These are phyloP conservation scores for Meta bourneti DNA, from an alignment of 2,888 invertebrate genomes.

Conservation along the genomic window DNA sequence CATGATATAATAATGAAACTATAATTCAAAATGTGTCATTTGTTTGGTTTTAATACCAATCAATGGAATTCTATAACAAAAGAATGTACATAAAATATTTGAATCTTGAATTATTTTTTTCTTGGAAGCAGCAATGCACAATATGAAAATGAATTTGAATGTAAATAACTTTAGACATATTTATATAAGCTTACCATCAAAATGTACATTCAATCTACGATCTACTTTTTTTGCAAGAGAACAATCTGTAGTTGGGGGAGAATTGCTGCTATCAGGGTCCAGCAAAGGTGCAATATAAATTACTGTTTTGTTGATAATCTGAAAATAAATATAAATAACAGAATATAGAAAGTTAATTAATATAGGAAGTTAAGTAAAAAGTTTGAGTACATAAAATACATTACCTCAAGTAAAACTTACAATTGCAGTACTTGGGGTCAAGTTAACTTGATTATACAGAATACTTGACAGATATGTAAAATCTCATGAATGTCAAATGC, in stretches of 20 bases:
- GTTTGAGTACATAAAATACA: background rate
- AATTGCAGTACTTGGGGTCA: no score
- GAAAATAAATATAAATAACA: background rate
- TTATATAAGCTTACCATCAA: constrained; percentile 48
- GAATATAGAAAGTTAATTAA: background rate
- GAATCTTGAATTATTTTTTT: background rate
- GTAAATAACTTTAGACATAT: background rate
- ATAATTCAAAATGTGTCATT: no score
- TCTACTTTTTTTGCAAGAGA: constrained; percentile 27
- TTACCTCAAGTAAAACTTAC: background rate
- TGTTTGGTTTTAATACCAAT: no score
- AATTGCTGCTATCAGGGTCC: constrained; percentile 60
- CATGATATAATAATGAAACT: no score
- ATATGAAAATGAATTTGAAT: background rate
- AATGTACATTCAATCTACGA: constrained; percentile 60
- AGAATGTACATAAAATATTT: background rate
- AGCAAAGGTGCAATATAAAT: constrained; percentile 75
- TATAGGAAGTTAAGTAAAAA: background rate
- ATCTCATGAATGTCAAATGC: no score
- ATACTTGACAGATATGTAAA: no score
- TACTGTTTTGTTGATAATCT: constrained; percentile 73
- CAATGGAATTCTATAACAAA: background rate
- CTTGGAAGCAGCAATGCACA: background rate
- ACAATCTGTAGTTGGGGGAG: constrained; percentile 25
- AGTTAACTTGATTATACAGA: no score